phyloP scores from a whole-genome alignment of 2,113 vertebrate species.

The Sakesphorus luctuosus region DNA sequence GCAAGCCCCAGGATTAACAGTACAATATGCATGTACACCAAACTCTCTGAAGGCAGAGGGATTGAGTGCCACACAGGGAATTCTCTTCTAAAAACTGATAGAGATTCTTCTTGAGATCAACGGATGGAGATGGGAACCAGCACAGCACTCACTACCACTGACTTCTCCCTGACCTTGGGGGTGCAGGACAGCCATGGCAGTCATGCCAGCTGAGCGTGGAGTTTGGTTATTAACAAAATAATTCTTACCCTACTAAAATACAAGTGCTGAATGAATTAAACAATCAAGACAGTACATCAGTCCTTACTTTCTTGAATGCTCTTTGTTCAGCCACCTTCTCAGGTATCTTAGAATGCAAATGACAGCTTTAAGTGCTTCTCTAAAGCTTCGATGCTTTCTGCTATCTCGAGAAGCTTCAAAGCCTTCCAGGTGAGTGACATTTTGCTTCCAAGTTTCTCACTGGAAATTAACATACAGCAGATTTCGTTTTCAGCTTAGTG shows the following conservation, averaged over 20 bases:
- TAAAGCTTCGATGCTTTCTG: background rate
- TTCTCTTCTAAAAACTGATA: background rate
- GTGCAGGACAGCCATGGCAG: background rate
- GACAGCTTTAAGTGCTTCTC: background rate
- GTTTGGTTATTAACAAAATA: background rate
- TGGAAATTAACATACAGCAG: constrained; percentile 10
- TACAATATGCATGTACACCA: background rate
- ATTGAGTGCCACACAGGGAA: background rate
- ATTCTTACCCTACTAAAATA: background rate
- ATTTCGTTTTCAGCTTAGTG: background rate
- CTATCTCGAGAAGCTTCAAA: background rate
- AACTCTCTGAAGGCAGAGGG: background rate
- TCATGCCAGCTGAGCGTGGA: background rate
- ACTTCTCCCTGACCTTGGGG: background rate
- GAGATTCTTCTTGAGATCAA: background rate
- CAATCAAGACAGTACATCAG: background rate
- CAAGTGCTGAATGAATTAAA: background rate
- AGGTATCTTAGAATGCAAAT: background rate
- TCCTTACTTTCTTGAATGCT: background rate
- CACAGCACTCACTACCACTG: background rate
- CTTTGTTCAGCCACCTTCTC: constrained; percentile 33
- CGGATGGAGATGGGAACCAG: background rate
- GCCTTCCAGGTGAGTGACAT: constrained; percentile 27
- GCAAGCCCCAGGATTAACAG: background rate
- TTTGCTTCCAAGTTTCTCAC: constrained; percentile 24